A percentile compares a stretch with the other conserved stretches of the same genome.
phyloP scores from a whole-genome alignment of 1,140 invertebrate genomes.

The Physella acuta region DNA sequence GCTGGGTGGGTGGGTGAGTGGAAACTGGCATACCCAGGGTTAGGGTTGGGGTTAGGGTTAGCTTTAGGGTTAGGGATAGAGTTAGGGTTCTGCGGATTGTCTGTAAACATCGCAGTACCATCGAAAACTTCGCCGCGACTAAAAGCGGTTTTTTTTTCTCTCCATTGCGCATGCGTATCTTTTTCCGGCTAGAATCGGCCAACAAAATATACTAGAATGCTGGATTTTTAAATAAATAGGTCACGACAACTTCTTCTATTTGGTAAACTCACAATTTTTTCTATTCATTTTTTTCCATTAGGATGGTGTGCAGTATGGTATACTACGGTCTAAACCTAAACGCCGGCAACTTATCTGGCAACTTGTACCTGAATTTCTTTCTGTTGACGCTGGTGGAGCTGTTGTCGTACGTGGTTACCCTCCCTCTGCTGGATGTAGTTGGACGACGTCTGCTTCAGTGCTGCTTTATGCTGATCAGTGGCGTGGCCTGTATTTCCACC shows the following conservation, averaged over 20 bases:
- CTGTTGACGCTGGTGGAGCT: slow-evolving; percentile 72
- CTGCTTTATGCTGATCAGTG: slow-evolving; percentile 42
- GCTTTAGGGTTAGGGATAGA: too few species aligned
- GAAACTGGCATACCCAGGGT: too few species aligned
- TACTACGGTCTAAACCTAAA: slow-evolving; percentile 64
- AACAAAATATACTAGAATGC: too few species aligned
- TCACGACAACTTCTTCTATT: background rate
- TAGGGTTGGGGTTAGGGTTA: too few species aligned
- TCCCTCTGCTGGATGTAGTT: slow-evolving; percentile 40
- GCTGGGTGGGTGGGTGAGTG: too few species aligned
- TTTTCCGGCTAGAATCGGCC: background rate
- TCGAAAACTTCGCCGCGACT: too few species aligned
- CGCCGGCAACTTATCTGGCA: slow-evolving; percentile 43
- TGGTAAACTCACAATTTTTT: background rate
- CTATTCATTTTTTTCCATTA: slow-evolving; percentile 22
- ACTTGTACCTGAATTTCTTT: slow-evolving; percentile 53
- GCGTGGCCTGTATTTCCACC: slow-evolving; percentile 41
- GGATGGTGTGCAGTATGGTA: slow-evolving; percentile 44
- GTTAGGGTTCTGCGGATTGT: too few species aligned
- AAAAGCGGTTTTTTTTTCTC: too few species aligned
- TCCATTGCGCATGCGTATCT: background rate
- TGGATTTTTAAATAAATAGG: background rate
- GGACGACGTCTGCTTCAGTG: slow-evolving; percentile 43
- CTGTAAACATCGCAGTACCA: background rate
- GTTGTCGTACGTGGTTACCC: slow-evolving; percentile 63